Base-by-base conservation (phyloP, 2,888 invertebrate species). In the Nowickia ferox region DNA sequence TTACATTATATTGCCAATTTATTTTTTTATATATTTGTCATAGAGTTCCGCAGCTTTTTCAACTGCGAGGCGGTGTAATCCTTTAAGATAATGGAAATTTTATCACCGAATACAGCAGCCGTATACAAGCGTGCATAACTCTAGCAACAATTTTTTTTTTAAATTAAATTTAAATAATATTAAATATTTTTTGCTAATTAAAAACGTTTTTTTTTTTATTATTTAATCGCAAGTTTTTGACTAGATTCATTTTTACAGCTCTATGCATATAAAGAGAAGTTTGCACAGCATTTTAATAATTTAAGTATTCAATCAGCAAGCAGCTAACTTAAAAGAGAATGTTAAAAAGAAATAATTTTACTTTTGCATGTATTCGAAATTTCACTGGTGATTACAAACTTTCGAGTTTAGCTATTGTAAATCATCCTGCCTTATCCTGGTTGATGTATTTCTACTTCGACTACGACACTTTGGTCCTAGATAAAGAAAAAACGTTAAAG, bases 1-100 rank as follows among this genome's bases (percentile, higher is more conserved):
- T 78, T 84, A 87, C 84, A 84, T 66, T 68, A 82, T 84, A 84
- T 84, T 86, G 86, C 86, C 75, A 46, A 84, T 48, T 15, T 68
- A 1, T 63, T 66, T 74, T 78, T 17, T 59, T 59, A 40, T 38
- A 65, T n/a, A 57, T 51, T 77, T 55, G n/a, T 57, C 17, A 3
- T 38, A 51, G 15, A 30, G 30, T 19, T 30, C 30, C 6, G 30
- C 6, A 30, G 30, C 30, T 30, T 30, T 30, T 30, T 30, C 6
- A 30, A 6, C 30, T 30, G 30, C 30, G 6, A 5, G 0, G 0
- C 5, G 30, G 5, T 30, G 30, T 30, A 30, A 6, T 30, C 30
- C 30, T 30, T 30, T 30, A 6, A 30, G 30, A 30, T 30, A 5
- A 30, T 5, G 30, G 30, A 30, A 30, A 30, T 30, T 30, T 30